Conservation (phyloP, 2,113 vertebrate species). For the Dryoscopus gambensis region DNA sequence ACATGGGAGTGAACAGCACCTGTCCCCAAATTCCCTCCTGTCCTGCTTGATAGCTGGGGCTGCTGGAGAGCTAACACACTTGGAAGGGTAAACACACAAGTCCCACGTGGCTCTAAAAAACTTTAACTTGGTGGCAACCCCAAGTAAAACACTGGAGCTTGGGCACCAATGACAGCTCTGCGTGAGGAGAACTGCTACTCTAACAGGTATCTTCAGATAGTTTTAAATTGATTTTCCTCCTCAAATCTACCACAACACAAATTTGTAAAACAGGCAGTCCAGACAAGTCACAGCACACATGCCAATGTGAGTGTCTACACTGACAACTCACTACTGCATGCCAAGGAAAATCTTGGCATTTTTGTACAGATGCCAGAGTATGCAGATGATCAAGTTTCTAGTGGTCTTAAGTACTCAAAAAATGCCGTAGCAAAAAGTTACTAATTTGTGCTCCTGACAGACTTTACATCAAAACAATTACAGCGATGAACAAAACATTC, state of each 20-base stretch:
- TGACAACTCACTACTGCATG: neutral
- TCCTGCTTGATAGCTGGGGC: rapidly evolving
- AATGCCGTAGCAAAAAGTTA: neutral
- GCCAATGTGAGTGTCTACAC: rapidly evolving
- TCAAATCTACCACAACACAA: neutral
- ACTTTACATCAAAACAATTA: neutral
- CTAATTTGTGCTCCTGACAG: neutral
- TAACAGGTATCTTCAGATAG: neutral
- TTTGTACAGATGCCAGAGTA: neutral
- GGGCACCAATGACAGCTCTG: neutral
- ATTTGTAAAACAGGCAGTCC: neutral
- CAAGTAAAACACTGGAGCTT: neutral
- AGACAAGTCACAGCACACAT: neutral
- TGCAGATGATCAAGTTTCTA: neutral
- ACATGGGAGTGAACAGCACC: too few species aligned
- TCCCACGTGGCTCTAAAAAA: rapidly evolving
- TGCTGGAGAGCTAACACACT: neutral
- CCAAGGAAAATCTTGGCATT: neutral
- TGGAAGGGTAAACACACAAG: neutral
- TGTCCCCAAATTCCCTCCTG: neutral
- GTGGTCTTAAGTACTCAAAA: rapidly evolving
- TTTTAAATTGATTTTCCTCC: neutral
- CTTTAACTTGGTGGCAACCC: neutral
- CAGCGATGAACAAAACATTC: neutral
- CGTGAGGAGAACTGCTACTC: neutral